A percentile compares a stretch with the other conserved stretches of the same genome.
These are phyloP conservation scores for Megalops atlanticus DNA, from an alignment of 2,113 vertebrate genomes.

Conservation along the genomic window DNA sequence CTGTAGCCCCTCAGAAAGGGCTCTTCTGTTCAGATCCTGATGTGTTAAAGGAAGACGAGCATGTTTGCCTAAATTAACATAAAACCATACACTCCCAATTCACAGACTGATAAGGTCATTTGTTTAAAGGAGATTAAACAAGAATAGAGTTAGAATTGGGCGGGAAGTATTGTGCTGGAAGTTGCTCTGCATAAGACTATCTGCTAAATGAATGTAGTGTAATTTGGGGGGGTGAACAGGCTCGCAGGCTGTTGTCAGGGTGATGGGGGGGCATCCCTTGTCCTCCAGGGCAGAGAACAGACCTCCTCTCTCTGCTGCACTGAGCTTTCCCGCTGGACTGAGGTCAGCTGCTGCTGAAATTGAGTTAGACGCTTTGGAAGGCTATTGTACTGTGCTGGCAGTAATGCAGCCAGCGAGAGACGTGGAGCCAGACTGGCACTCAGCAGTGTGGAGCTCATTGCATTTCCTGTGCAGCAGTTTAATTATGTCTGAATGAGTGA, in stretches of 20 bases:
- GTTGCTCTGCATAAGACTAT: too few relatives aligned
- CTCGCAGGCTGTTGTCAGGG: not conserved
- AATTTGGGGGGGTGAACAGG: not conserved
- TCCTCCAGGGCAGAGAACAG: not conserved
- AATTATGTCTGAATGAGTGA: slow-evolving; percentile 9
- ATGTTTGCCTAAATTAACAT: not conserved
- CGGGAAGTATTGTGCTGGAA: too few relatives aligned
- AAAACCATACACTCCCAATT: not conserved
- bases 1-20: not conserved
- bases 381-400: not conserved
- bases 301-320: not conserved
- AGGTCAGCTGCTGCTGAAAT: slow-evolving; percentile 16
- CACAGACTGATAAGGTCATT: not conserved
- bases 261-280: not conserved
- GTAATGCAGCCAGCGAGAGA: not conserved
- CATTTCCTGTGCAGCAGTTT: not conserved
- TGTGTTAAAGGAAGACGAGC: not conserved
- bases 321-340: not conserved
- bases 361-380: not conserved
- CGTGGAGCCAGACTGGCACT: not conserved
- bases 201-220: too few relatives aligned
- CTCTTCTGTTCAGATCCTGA: not conserved
- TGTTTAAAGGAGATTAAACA: not conserved
- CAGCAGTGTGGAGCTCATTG: not conserved
- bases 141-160: not conserved